Evolutionary conservation across 2,113 vertebrate species (phyloP), one percentile per base, ranked within the genome.

Genomic region (Thalassarche chlororhynchos): DNA sequence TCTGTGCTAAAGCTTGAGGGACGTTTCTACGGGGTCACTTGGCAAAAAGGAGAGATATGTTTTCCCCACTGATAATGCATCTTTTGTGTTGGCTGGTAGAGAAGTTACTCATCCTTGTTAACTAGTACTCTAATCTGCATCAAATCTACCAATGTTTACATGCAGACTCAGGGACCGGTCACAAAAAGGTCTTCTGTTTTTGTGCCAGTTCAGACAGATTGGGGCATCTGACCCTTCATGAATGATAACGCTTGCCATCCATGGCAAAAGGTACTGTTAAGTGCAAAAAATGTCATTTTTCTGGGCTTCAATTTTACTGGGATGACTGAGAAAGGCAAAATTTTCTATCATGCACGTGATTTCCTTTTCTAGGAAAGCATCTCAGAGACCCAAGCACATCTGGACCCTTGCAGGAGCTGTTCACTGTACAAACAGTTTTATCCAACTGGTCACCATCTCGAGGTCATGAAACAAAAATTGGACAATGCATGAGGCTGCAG

Each of bases 361-460:
- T 74, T 91, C n/a, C 16, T 74, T 70, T 76, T 25, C 34, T 51
- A 80, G 32, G 60, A 85, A 89, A 91, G 51, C 7, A 60, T 46
- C 71, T 80, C 38, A 54, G 6, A 28, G 25, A 79, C 42, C 10
- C 52, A 83, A 68, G 32, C 14, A 70, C 13, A 85, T 17, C 46
- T 79, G 54, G 49, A 80, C 38, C 25, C 17, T 81, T 38, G 32
- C 40, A 91, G 84, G 66, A 96, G 42, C 31, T 70, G 24, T 79
- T 92, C 84, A 77, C 44, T 94, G 86, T 83, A 79, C 87, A 93
- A 96, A 87, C 61, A 91, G 36, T 90, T 94, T 82, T 70, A 89
- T 57, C 29, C 65, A 87, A 80, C 14, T 52, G 49, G 66, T 85
- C 69, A 90, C 79, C 47, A 77, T n/a, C 9, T 75, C 4, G 1